Evolutionary conservation across 2,888 invertebrate species (phyloP).

Genomic region (Orchesella flavescens): DNA sequence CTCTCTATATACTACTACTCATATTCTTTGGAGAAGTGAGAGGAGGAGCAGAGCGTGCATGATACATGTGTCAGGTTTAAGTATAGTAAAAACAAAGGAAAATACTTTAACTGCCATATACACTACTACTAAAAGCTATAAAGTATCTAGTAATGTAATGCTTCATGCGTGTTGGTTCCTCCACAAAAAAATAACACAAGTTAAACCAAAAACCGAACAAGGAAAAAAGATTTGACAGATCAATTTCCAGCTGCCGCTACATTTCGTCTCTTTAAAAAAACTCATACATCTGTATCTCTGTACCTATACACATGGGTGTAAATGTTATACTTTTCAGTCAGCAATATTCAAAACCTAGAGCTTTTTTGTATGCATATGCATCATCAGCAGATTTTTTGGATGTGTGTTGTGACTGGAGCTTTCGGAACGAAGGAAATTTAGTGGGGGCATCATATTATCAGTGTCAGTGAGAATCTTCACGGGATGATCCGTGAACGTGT

Average conservation of each 20-base stretch:
- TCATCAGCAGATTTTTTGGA: too few relatives aligned
- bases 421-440: too few relatives aligned
- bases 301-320: neutral
- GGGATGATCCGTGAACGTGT: constrained; percentile 3
- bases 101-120: neutral
- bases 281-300: too few relatives aligned
- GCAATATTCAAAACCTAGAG: neutral
- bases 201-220: constrained; percentile 20
- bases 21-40: constrained; percentile 9
- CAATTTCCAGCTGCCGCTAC: constrained; percentile 50
- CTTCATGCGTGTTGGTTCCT: constrained; percentile 30
- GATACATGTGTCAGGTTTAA: too few relatives aligned
- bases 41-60: constrained; percentile 42
- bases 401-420: too few relatives aligned
- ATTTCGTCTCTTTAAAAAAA: constrained; percentile 7
- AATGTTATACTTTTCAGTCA: neutral
- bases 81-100: neutral
- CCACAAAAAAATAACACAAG: constrained; percentile 20
- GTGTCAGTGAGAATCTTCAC: neutral
- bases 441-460: neutral
- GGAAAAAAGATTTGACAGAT: constrained; percentile 45
- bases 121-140: neutral
- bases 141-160: constrained; percentile 10
- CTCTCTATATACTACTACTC: neutral
- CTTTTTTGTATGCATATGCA: too few relatives aligned